These are phyloP conservation scores for Chloroclystis v-ata DNA, from an alignment of 2,888 invertebrate genomes.

Conservation along the genomic window DNA sequence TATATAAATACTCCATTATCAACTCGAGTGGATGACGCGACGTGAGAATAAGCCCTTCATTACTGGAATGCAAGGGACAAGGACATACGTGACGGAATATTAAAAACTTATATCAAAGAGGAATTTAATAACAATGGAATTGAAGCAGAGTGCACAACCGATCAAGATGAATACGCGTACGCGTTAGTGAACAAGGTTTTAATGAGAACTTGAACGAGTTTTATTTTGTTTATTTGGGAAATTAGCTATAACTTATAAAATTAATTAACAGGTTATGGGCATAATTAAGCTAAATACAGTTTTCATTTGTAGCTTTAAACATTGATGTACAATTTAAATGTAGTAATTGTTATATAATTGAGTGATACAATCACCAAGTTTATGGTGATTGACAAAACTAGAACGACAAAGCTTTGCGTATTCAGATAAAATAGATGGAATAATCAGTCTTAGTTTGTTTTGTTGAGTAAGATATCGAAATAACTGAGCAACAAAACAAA, in stretches of 20 bases:
- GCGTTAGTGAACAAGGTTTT: slow-evolving; percentile 26
- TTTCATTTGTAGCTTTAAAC: too few species aligned
- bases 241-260: too few species aligned
- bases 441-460: too few species aligned
- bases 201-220: slow-evolving; percentile 13
- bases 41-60: slow-evolving; percentile 32
- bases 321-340: too few species aligned
- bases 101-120: slow-evolving; percentile 36
- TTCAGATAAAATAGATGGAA: too few species aligned
- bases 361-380: too few species aligned
- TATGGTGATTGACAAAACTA: too few species aligned
- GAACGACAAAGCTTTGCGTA: too few species aligned
- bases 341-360: too few species aligned
- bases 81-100: slow-evolving; percentile 39
- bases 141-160: slow-evolving; percentile 35
- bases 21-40: slow-evolving; percentile 27
- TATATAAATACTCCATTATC: neutral
- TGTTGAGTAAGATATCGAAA: too few species aligned
- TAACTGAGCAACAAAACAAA: neutral
- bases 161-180: slow-evolving; percentile 35
- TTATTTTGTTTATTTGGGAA: neutral
- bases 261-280: too few species aligned
- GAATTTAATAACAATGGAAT: slow-evolving; percentile 40
- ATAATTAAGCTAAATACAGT: too few species aligned
- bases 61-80: slow-evolving; percentile 30